A percentile compares a stretch with the other conserved stretches of the same genome.
These are phyloP conservation scores for Littorina saxatilis DNA, from an alignment of 1,140 invertebrate genomes.

Conservation along the genomic window DNA sequence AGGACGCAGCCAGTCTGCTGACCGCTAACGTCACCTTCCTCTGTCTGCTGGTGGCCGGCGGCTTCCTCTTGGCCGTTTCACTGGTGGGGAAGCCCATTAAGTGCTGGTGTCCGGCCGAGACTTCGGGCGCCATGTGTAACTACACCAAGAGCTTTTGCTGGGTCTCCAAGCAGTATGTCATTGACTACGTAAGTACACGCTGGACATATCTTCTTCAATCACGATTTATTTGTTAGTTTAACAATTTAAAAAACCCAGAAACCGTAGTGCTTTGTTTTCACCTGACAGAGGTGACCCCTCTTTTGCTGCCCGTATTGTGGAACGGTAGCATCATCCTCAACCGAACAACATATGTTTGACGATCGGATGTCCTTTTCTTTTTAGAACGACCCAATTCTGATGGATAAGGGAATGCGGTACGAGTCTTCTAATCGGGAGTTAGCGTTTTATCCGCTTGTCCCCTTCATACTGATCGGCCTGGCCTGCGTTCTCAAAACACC, in stretches of 20 bases:
- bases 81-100: conserved; percentile 79
- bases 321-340: too few species aligned
- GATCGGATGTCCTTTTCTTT: too few species aligned
- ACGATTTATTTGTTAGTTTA: too few species aligned
- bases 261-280: too few species aligned
- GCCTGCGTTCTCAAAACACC: conserved; percentile 68
- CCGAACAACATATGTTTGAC: too few species aligned
- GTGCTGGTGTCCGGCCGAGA: conserved; percentile 69
- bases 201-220: too few species aligned
- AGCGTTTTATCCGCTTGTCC: conserved; percentile 72
- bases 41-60: conserved; percentile 55
- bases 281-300: too few species aligned
- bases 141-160: conserved; percentile 74
- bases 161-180: conserved; percentile 77
- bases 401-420: too few species aligned
- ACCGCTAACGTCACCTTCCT: conserved; percentile 60
- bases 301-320: too few species aligned
- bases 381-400: too few species aligned
- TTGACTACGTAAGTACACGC: conserved; percentile 77
- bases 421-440: conserved; percentile 53
- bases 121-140: conserved; percentile 74
- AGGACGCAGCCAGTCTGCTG: conserved; percentile 62
- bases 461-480: conserved; percentile 68
- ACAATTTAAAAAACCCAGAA: too few species aligned
- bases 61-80: conserved; percentile 68